Conservation (phyloP, 2,113 vertebrate genomes). For the Amphiprion ocellaris region DNA sequence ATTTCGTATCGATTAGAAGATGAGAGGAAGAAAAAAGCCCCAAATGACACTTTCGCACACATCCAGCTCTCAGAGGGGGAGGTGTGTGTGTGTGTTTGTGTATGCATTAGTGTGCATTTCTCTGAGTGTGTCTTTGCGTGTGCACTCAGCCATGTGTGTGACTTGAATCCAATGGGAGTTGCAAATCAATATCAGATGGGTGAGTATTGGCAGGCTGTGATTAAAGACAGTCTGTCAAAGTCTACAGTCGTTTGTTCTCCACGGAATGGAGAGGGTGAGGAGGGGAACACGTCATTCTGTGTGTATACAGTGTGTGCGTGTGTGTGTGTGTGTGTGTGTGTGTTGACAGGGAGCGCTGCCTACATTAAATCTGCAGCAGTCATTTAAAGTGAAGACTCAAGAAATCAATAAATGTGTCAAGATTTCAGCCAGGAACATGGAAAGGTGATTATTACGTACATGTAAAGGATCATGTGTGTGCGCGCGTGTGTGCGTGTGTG, state of each 20-base stretch:
- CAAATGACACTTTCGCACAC: conserved; percentile 71
- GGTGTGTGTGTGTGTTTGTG: neutral
- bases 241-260: conserved; percentile 44
- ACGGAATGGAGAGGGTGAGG: conserved; percentile 33
- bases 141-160: conserved; percentile 38
- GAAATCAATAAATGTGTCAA: conserved; percentile 57
- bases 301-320: conserved; percentile 1
- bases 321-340: conserved; percentile 4
- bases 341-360: conserved; percentile 1
- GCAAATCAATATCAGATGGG: conserved; percentile 69
- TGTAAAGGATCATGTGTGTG: conserved; percentile 12
- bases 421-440: conserved; percentile 42
- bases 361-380: conserved; percentile 35
- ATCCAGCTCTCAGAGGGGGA: conserved; percentile 35
- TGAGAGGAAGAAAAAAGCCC: conserved; percentile 48
- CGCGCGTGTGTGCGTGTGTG: conserved; percentile 10
- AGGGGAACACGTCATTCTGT: conserved; percentile 20
- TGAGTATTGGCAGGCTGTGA: conserved; percentile 75
- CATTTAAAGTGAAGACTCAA: conserved; percentile 28
- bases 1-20: conserved; percentile 79
- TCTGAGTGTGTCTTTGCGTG: conserved; percentile 5
- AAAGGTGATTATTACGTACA: conserved; percentile 50
- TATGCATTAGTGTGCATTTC: neutral
- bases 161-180: conserved; percentile 49
- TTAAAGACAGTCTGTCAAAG: conserved; percentile 68